Base-by-base conservation (phyloP, 1,140 invertebrate species). In the Melitaea cinxia region DNA sequence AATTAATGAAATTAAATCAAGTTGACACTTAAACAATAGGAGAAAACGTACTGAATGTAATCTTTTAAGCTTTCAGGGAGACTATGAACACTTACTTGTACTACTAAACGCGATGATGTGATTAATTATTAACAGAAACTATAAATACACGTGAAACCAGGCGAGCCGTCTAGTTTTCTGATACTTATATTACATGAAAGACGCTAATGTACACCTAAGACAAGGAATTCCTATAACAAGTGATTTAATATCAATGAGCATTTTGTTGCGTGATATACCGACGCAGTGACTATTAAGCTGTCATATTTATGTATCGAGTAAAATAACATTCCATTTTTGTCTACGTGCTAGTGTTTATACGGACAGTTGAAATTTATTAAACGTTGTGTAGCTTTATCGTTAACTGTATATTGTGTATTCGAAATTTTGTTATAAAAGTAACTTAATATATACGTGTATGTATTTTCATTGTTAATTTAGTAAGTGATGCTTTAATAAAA, bases 211-310 rank as follows among this genome's bases (percentile, higher is more conserved):
- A 14, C 19, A 0, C 2, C 7, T 17, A 42, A 47, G 9, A 23
- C 23, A 54, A 61, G 35, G 14, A 35, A 12, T 55, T 60, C 53
- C 57, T 54, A 59, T 66, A 33, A 66, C 19, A 45, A 24, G 17
- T 37, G 14, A 60, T 66, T 54, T 66, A 66, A 49, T 55, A 66
- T 59, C 57, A 65, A 65, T 66, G 21, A 39, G 60, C 56, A 66
- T 58, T 59, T 33, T 35, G 50, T 49, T 55, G 33, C 37, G 24
- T 57, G 54, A 65, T 65, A 39, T 52, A 53, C 47, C 26, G 35
- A 24, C 30, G 39, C 33, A 60, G 33, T 49, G 57, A 37, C 64
- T 37, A 60, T 60, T 60, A 66, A 66, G 52, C 42, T 65, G 62
- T 64, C 61, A 49, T 45, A 64, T 64, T 64, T 64, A 56, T 64